Evolutionary conservation across 1,140 invertebrate species (phyloP).

Genomic region (Heliconius nattereri): DNA sequence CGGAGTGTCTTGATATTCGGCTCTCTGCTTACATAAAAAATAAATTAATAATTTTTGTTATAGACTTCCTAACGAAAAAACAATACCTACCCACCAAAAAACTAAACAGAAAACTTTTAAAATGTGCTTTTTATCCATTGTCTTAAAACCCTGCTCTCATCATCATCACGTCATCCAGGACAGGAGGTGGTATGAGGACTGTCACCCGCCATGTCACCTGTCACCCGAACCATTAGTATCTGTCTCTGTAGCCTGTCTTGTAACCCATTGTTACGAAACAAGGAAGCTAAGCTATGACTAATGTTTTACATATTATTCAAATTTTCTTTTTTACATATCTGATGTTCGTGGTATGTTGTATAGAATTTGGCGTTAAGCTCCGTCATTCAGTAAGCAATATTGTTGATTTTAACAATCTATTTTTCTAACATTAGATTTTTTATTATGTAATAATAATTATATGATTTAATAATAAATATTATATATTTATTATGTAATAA

Average conservation of each 20-base stretch:
- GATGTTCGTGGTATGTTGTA: no score
- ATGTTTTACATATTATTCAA: background rate
- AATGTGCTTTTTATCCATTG: background rate
- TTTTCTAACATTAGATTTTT: no score
- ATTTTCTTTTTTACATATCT: background rate
- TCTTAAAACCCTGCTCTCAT: background rate
- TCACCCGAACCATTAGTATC: slow-evolving; percentile 1
- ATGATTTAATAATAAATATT: no score
- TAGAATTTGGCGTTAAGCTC: background rate
- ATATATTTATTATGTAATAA: no score
- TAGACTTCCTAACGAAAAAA: no score
- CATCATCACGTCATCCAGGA: background rate
- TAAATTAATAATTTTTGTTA: no score
- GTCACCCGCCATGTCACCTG: slow-evolving; percentile 11
- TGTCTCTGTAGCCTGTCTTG: background rate
- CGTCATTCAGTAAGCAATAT: background rate
- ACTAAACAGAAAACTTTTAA: background rate
- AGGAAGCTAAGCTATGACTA: background rate
- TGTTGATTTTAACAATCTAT: no score
- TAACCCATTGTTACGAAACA: background rate
- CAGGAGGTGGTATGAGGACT: slow-evolving; percentile 10
- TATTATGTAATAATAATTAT: no score
- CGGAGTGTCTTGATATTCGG: no score
- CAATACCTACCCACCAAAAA: background rate
- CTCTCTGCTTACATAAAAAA: no score